A percentile compares a stretch with the other conserved stretches of the same genome.
phyloP scores from a whole-genome alignment of 2,888 invertebrate species.

The Antitype chi region DNA sequence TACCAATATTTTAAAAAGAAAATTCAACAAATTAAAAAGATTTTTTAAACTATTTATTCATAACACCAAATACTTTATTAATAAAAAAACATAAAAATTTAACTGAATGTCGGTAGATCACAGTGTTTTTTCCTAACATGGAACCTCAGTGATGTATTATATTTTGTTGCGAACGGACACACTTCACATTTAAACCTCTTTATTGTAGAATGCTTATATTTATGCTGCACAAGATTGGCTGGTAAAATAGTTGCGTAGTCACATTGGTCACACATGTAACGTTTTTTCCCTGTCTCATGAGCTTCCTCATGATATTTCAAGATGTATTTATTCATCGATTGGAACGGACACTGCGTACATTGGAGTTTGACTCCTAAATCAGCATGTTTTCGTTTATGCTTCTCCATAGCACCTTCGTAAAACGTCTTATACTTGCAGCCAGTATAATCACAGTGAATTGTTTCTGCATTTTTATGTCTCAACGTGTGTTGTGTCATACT shows the following conservation, averaged over 20 bases:
- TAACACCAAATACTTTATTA: constrained; percentile 79
- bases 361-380: constrained; percentile 84
- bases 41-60: constrained; percentile 45
- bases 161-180: constrained; percentile 87
- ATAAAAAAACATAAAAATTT: constrained; percentile 67
- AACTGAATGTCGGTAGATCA: constrained; percentile 85
- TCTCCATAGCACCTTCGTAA: constrained; percentile 84
- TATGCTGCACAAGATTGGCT: constrained; percentile 86
- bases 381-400: constrained; percentile 81
- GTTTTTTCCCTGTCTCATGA: constrained; percentile 83
- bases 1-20: background rate
- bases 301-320: constrained; percentile 86
- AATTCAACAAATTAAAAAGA: constrained; percentile 15
- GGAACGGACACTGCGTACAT: constrained; percentile 84
- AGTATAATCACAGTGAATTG: constrained; percentile 79
- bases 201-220: constrained; percentile 86
- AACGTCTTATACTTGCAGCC: constrained; percentile 84
- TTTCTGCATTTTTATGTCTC: constrained; percentile 84
- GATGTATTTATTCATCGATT: constrained; percentile 87
- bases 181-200: constrained; percentile 88
- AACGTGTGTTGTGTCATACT: constrained; percentile 86
- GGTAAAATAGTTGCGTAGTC: constrained; percentile 86
- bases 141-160: constrained; percentile 86
- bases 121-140: constrained; percentile 88
- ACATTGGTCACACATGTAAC: constrained; percentile 84